Conservation (phyloP, 2,888 invertebrate species). For the Apamea crenata region DNA sequence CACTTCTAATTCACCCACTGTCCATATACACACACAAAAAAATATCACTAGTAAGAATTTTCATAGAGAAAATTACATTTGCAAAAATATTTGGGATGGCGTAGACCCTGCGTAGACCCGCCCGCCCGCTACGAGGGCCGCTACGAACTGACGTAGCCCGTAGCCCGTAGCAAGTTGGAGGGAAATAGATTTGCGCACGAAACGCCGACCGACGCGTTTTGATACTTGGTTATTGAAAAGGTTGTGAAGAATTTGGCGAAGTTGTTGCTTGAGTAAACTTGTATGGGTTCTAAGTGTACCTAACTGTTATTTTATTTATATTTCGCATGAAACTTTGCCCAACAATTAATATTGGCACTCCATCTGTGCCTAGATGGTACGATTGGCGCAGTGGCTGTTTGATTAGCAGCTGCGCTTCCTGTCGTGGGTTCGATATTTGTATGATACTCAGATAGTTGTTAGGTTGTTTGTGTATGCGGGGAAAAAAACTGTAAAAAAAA, state of each 20-base stretch:
- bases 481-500: neutral
- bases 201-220: conserved; percentile 52
- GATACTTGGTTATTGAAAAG: conserved; percentile 54
- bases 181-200: conserved; percentile 78
- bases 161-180: conserved; percentile 65
- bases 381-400: neutral
- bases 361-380: too few relatives aligned
- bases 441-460: neutral
- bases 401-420: neutral
- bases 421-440: neutral
- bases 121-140: conserved; percentile 71
- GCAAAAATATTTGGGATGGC: conserved; percentile 67
- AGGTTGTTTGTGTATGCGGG: neutral
- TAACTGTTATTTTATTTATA: neutral
- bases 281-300: neutral
- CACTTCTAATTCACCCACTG: conserved; percentile 40
- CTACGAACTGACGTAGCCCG: conserved; percentile 83
- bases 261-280: conserved; percentile 4
- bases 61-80: conserved; percentile 75
- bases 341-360: neutral
- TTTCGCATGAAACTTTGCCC: neutral
- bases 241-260: conserved; percentile 7
- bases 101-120: conserved; percentile 71
- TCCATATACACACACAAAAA: conserved; percentile 21
- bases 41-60: conserved; percentile 68